A percentile compares a stretch with the other conserved stretches of the same genome.
Conservation (phyloP, 1,140 invertebrate genomes). For the Uloborus diversus region DNA sequence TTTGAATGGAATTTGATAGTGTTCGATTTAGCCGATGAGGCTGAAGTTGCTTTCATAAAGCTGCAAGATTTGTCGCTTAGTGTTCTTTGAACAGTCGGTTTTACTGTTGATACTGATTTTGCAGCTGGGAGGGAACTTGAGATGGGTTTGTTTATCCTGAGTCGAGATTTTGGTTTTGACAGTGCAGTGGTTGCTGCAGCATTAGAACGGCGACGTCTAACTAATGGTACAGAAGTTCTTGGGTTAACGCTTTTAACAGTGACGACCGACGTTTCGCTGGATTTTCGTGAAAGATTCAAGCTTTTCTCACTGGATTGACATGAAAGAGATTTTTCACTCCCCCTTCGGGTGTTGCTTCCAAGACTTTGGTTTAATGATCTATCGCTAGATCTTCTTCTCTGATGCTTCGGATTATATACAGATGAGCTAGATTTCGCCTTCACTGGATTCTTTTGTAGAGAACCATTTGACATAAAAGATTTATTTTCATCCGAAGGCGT, state of each 20-base stretch:
- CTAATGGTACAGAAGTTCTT: background rate
- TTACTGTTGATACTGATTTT: background rate
- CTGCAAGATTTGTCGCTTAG: constrained; percentile 44
- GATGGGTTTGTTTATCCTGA: constrained; percentile 13
- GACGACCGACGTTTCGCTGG: constrained; percentile 40
- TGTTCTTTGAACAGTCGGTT: constrained; percentile 13
- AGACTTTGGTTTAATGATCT: constrained; percentile 12
- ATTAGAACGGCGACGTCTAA: background rate
- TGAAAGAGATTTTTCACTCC: constrained; percentile 45
- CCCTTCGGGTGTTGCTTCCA: constrained; percentile 22
- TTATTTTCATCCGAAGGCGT: constrained; percentile 50
- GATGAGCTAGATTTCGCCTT: constrained; percentile 42
- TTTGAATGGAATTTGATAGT: constrained; percentile 1
- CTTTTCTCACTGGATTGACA: constrained; percentile 40
- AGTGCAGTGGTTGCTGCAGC: background rate
- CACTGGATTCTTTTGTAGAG: background rate
- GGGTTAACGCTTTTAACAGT: constrained; percentile 38
- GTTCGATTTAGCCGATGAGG: constrained; percentile 48
- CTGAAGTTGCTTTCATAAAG: constrained; percentile 57
- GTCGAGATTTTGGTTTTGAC: background rate
- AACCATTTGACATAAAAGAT: constrained; percentile 36
- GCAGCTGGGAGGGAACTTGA: constrained; percentile 16
- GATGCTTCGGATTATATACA: constrained; percentile 27
- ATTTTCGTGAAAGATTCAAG: constrained; percentile 47
- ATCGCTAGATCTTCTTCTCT: constrained; percentile 39